Base-by-base conservation (phyloP, 92 coral and sea anemone genomes). In the Paragorgia papillata region DNA sequence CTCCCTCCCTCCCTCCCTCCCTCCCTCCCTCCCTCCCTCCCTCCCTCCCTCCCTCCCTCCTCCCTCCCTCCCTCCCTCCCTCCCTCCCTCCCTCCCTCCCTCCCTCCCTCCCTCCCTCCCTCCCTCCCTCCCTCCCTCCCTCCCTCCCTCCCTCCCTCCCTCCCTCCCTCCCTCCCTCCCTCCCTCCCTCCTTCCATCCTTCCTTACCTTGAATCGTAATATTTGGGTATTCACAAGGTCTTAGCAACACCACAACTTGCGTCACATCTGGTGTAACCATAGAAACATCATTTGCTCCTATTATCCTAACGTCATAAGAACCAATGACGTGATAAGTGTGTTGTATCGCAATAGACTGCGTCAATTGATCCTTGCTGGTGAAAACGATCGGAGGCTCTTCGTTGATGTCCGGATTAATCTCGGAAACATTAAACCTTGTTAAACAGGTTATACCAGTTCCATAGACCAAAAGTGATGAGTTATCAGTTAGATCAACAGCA, bases 181-280 rank as follows among this genome's bases (percentile, higher is more conserved):
- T 4, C 4, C 10, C 6, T 37, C 8, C 12, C 9, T 56, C 9
- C 13, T 15, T 21, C n/a, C n/a, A n/a, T 31, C 27, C 12, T 26
- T 12, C 34, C 17, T 59, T 59, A 59, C 65, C 65, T 59, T 30
- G 21, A 27, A 59, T 59, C 27, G 65, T 59, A 0, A 59, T 34
- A 59, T 59, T 59, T 21, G 65, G 65, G 27, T 59, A 59, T 29
- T 59, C 37, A 27, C 65, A 59, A 21, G 5, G 6, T 35, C 1
- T 2, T 2, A 1, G 0, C 39, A 9, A 14, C 30, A 59, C 65
- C 8, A 59, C 65, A 59, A 59, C 65, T 27, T 59, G 1, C 33
- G 43, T 37, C 43, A 3, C 10, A 12, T 59, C 13, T 21, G 9
- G 27, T 26, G 32, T 59, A 14, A 12, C 65, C 30, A 13, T 26